Percentiles rank a stretch among this genome's conserved stretches.
phyloP scores from a whole-genome alignment of 2,888 invertebrate species.

The Labia minor region DNA sequence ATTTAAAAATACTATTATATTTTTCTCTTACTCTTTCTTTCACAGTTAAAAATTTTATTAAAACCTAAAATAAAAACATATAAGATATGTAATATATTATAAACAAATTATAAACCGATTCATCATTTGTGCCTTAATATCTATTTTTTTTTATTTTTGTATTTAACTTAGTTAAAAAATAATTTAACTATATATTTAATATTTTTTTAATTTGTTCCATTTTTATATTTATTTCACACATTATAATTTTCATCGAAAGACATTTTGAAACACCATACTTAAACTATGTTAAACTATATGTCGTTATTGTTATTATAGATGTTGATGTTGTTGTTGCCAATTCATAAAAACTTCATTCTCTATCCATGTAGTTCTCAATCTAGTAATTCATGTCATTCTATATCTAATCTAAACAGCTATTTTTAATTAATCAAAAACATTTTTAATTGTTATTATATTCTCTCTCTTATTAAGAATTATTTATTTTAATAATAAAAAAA shows the following conservation, averaged over 20 bases:
- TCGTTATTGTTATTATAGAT: neutral
- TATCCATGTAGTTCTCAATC: neutral
- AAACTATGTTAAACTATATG: neutral
- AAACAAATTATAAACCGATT: too few relatives aligned
- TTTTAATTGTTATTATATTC: too few relatives aligned
- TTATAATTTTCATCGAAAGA: neutral
- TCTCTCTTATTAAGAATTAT: too few relatives aligned
- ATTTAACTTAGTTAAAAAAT: too few relatives aligned
- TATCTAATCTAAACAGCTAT: too few relatives aligned
- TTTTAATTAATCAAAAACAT: too few relatives aligned
- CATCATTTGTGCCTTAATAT: conserved; percentile 13
- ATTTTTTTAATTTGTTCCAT: neutral
- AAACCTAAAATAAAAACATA: neutral
- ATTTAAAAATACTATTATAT: too few relatives aligned
- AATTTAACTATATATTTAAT: neutral
- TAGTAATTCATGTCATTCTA: too few relatives aligned
- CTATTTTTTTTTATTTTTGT: too few relatives aligned
- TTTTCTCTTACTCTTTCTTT: too few relatives aligned
- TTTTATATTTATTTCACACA: neutral
- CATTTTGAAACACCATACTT: neutral
- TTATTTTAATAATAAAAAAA: too few relatives aligned
- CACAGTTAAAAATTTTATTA: neutral
- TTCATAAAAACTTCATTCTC: neutral
- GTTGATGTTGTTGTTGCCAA: neutral
- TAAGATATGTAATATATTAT: neutral